Conservation (phyloP, 2,888 invertebrate species). For the Scelioninae gen. 2 region DNA sequence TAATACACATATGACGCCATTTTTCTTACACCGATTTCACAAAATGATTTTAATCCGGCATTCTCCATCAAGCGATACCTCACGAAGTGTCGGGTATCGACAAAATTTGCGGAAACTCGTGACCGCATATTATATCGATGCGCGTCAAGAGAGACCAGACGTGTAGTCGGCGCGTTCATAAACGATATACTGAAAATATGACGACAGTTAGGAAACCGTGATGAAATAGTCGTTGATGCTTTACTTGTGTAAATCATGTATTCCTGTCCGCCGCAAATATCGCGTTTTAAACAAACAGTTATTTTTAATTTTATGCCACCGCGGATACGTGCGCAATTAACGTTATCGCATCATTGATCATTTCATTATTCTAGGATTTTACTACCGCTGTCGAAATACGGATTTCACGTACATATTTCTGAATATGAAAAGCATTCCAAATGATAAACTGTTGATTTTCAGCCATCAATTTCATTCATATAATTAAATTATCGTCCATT, state of each 20-base stretch:
- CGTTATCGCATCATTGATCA: conserved; percentile 49
- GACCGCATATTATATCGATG: conserved; percentile 60
- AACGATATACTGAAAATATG: conserved; percentile 63
- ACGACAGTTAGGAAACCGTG: conserved; percentile 63
- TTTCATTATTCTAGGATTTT: conserved; percentile 48
- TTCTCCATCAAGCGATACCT: conserved; percentile 46
- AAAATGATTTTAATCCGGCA: conserved; percentile 15
- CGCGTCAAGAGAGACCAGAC: conserved; percentile 47
- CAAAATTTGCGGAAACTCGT: conserved; percentile 59
- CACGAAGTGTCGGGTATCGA: conserved; percentile 50
- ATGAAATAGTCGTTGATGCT: conserved; percentile 63
- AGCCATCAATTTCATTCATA: conserved; percentile 22
- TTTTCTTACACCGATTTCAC: conserved; percentile 18
- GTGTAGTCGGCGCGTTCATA: conserved; percentile 50
- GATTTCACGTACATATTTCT: conserved; percentile 25
- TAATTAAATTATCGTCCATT: conserved; percentile 1
- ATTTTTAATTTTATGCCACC: conserved; percentile 45
- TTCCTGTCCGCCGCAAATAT: conserved; percentile 53
- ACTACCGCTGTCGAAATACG: conserved; percentile 14
- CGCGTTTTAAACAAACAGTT: conserved; percentile 38
- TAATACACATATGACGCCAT: too few relatives aligned
- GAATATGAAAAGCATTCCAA: conserved; percentile 7
- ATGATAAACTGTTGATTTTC: conserved; percentile 32
- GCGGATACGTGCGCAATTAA: conserved; percentile 41
- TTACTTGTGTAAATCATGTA: conserved; percentile 59